Evolutionary conservation across 2,113 vertebrate genomes (phyloP), one percentile per base, ranked within the genome.

Genomic region (Drymodes brunneopygia): DNA sequence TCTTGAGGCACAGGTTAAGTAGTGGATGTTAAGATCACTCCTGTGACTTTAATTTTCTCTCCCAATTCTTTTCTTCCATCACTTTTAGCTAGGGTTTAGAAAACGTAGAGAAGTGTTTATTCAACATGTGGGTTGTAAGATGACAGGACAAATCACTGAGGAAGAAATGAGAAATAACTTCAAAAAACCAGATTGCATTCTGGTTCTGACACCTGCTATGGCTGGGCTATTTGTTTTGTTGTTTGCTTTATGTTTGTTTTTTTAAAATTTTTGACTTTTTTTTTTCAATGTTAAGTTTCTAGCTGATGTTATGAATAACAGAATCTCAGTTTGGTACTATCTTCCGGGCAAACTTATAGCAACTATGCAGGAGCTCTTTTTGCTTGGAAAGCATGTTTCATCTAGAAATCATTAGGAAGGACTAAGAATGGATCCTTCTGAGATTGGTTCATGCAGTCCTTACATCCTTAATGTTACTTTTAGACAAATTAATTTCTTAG

Each of bases 341-440:
- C 79, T 93, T 95, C 92, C 74, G 95, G 79, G 79, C 85, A 93
- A 81, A 92, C 72, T 83, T 88, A 51, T 17, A 94, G 67, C 81
- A 95, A 23, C 79, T 92, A 47, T 88, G 81, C 90, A 91, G 81
- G 74, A 94, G 53, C 65, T 94, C 73, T 92, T 91, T 97, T 79
- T 92, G 90, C 87, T 92, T 97, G 91, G 87, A 96, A 96, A 92
- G 85, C 81, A 85, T 77, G 56, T 91, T 95, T 94, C 62, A 48
- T 94, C 58, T 96, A 92, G 67, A 93, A 96, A 90, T 93, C 19
- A 0, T 71, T 96, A 95, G 93, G 92, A 91, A 92, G 93, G 87
- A 70, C 92, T 95, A 90, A 96, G 92, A 95, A 70, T 92, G 79
- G 86, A 82, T 95, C 47, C 70, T 72, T 79, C 42, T 85, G 90